Base-by-base conservation (phyloP, 1,140 invertebrate genomes). In the Stegodyphus mimosarum region DNA sequence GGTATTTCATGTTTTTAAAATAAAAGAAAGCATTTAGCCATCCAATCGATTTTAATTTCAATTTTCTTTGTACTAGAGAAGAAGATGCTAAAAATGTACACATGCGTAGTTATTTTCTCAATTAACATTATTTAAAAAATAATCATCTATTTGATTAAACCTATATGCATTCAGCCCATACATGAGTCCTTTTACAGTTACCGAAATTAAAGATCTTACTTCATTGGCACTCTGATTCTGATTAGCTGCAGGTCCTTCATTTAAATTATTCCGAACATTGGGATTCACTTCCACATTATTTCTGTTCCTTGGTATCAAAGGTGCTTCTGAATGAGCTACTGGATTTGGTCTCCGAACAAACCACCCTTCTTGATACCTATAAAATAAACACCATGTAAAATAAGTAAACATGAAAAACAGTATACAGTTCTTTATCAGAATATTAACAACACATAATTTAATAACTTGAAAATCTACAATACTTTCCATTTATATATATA, bases 401-500 rank as follows among this genome's bases (percentile, higher is more conserved):
- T 33, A 33, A 1, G 33, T 33, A 33, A 33, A 33, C 3, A 33
- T 33, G 33, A 33, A 33, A 33, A 33, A 33, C 33, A 33, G 33
- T 33, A 33, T 3, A 33, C 33, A 33, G 3, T 33, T 33, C 33
- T 1, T 1, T 33, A 33, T 33, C 33, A 33, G 33, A 33, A 33
- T 33, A 33, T 33, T 33, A 33, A 1, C 33, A 33, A 3, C 1
- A 33, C 33, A 33, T 33, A 78, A 64, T 64, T 50, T 60, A 13
- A 67, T 50, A 67, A 15, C 4, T 71, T 15, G 6, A 51, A 10
- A 73, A 73, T 91, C 89, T 33, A 33, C 3, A 33, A 33, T 33
- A 33, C 3, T 33, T 33, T 33, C 33, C 1, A 1, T 33, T 33
- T 33, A 33, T n/a, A n/a, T n/a, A n/a, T n/a, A n/a, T 33, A 33